Conservation (phyloP, 2,888 invertebrate species). For the Ernsta delagoae region DNA sequence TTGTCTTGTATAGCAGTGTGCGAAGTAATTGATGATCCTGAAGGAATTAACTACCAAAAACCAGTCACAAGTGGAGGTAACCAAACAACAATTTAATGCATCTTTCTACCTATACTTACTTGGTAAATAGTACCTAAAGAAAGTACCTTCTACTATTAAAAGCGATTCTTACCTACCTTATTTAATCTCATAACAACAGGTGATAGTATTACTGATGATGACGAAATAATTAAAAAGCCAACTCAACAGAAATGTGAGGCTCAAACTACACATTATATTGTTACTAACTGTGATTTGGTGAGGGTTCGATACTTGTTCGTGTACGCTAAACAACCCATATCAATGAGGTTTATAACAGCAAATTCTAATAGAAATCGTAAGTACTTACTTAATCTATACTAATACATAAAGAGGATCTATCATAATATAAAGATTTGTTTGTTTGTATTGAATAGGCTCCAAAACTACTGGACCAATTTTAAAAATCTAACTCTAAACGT, state of each 20-base stretch:
- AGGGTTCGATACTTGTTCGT: constrained; percentile 91
- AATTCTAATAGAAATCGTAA: constrained; percentile 66
- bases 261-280: constrained; percentile 87
- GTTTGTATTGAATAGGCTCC: too few relatives aligned
- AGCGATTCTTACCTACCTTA: too few relatives aligned
- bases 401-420: too few relatives aligned
- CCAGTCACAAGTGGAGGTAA: constrained; percentile 34
- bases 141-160: too few relatives aligned
- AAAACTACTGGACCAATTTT: too few relatives aligned
- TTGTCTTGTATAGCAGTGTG: constrained; percentile 92
- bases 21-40: constrained; percentile 90
- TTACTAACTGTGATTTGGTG: constrained; percentile 90
- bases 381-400: neutral
- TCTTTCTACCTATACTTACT: too few relatives aligned
- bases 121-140: too few relatives aligned
- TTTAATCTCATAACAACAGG: constrained; percentile 45
- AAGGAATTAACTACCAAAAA: constrained; percentile 84
- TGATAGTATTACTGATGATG: constrained; percentile 62
- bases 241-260: constrained; percentile 76
- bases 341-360: constrained; percentile 67
- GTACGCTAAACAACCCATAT: constrained; percentile 83
- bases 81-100: too few relatives aligned
- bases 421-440: too few relatives aligned
- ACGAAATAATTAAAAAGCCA: constrained; percentile 56
- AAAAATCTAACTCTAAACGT: too few relatives aligned